phyloP scores from a whole-genome alignment of 2,888 invertebrate species.

The Sabatieria punctata region DNA sequence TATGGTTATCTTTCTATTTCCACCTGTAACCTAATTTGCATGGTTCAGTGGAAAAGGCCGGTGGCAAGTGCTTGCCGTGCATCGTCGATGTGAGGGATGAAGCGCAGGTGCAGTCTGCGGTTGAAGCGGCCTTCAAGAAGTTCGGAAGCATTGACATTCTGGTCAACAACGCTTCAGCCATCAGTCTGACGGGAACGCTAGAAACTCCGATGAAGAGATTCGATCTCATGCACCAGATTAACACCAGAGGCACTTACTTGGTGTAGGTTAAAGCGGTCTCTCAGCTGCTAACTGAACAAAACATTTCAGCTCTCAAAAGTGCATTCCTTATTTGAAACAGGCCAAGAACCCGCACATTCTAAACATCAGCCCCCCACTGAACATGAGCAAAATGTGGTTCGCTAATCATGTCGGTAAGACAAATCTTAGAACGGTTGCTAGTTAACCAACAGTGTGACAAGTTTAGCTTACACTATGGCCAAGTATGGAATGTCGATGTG shows the following conservation, averaged over 20 bases:
- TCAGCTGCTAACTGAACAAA: no score
- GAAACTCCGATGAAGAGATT: conserved; percentile 84
- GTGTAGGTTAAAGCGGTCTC: no score
- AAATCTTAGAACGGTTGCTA: background rate
- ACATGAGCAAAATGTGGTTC: conserved; percentile 76
- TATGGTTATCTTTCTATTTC: no score
- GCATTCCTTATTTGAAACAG: conserved; percentile 67
- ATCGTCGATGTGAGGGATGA: conserved; percentile 74
- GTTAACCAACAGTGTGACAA: background rate
- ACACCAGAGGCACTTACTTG: conserved; percentile 82
- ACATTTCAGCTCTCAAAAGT: conserved; percentile 71
- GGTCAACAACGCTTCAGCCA: conserved; percentile 91
- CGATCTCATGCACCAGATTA: conserved; percentile 85
- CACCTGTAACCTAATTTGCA: background rate
- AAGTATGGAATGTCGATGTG: conserved; percentile 86
- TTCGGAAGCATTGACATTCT: conserved; percentile 88
- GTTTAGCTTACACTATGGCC: conserved; percentile 85
- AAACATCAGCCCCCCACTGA: conserved; percentile 82
- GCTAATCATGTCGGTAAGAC: conserved; percentile 53
- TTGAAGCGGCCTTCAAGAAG: conserved; percentile 42
- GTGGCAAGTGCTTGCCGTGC: conserved; percentile 68
- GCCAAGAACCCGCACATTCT: conserved; percentile 75
- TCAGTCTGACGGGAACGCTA: conserved; percentile 51
- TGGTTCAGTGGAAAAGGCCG: conserved; percentile 56
- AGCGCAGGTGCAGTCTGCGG: conserved; percentile 41